These are phyloP conservation scores for Hirtodrosophila duncani DNA, from an alignment of 2,888 invertebrate genomes.

Conservation along the genomic window DNA sequence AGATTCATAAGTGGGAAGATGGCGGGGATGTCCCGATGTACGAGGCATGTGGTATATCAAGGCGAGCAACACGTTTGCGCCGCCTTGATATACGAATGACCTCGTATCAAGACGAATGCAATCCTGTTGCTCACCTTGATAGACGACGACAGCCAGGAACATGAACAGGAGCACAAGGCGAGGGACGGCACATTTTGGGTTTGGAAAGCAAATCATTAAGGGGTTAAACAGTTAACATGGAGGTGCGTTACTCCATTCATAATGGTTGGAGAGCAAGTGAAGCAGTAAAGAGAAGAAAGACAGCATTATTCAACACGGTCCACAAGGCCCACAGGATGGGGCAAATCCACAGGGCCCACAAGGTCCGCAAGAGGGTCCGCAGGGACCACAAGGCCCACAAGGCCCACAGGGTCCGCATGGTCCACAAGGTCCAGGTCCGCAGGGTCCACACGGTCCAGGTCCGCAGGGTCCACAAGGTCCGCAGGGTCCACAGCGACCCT, in stretches of 20 bases:
- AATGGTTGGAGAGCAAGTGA: too few species aligned
- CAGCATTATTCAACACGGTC: conserved; percentile 30
- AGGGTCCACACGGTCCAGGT: conserved; percentile 40
- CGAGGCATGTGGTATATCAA: too few species aligned
- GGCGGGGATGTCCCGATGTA: too few species aligned
- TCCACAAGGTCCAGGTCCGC: conserved; percentile 42
- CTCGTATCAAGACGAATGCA: conserved; percentile 63
- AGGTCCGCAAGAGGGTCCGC: conserved; percentile 48
- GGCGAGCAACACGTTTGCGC: conserved; percentile 59
- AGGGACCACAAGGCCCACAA: conserved; percentile 47
- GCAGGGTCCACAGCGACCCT: conserved; percentile 52
- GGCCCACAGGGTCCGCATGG: conserved; percentile 46
- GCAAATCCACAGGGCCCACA: conserved; percentile 45
- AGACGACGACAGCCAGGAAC: conserved; percentile 3
- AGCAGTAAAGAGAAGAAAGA: too few species aligned
- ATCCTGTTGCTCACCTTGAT: conserved; percentile 66
- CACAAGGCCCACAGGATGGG: conserved; percentile 51
- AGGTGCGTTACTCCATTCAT: too few species aligned
- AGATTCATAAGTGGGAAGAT: conserved; percentile 10
- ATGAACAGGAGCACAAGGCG: background rate
- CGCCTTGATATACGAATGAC: conserved; percentile 55
- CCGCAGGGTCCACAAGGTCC: conserved; percentile 43
- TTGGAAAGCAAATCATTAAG: too few species aligned
- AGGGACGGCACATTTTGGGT: too few species aligned
- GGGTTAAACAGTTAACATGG: too few species aligned